Conservation (phyloP, 2,888 invertebrate species). For the Blastobasis adustella region DNA sequence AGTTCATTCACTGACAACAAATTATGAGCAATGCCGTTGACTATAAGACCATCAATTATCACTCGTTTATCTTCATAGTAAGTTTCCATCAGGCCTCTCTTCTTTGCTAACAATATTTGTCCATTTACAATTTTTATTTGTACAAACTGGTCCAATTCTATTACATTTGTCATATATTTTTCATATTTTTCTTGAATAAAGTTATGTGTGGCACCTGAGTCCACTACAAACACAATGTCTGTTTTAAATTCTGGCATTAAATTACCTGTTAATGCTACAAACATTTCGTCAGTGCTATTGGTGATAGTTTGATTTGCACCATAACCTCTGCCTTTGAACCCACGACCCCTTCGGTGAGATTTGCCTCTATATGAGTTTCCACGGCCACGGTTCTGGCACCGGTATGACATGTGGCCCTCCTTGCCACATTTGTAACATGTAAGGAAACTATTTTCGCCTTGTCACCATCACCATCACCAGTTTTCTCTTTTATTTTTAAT, state of each 20-base stretch:
- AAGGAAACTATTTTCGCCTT: not conserved
- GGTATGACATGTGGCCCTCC: not conserved
- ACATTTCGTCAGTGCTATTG: too few species aligned
- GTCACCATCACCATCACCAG: not conserved
- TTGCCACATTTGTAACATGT: too few species aligned
- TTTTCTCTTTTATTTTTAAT: not conserved
- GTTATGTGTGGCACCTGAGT: not conserved
- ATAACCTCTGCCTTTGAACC: not conserved
- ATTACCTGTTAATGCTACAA: not conserved
- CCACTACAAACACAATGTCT: not conserved
- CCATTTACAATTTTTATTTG: not conserved
- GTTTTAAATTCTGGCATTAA: not conserved
- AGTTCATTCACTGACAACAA: not conserved
- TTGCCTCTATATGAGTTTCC: not conserved
- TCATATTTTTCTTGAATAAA: not conserved
- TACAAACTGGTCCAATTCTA: not conserved
- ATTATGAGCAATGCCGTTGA: not conserved
- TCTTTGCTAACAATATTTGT: not conserved
- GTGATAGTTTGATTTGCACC: not conserved
- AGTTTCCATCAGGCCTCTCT: not conserved
- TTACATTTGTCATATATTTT: not conserved
- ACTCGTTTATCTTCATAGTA: not conserved
- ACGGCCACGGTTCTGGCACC: not conserved
- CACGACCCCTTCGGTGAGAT: not conserved
- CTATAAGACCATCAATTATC: not conserved